Evolutionary conservation across 2,888 invertebrate genomes (phyloP).

Genomic region (Seladonia tumulorum): DNA sequence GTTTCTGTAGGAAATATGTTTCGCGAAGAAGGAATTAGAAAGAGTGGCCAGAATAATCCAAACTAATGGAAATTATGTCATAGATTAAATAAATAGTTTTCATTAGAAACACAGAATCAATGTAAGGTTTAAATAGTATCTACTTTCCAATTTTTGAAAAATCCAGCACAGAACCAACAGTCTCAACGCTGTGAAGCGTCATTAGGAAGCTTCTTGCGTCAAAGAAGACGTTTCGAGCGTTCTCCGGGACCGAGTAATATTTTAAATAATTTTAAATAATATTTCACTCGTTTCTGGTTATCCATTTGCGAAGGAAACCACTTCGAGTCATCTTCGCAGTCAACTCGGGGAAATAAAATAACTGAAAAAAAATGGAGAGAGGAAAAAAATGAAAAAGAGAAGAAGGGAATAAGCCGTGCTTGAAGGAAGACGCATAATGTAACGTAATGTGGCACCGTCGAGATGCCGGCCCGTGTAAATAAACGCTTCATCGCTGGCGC

Average conservation of each 20-base stretch:
- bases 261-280: background rate
- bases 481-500: conserved; percentile 56
- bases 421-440: conserved; percentile 58
- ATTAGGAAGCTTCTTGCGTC: background rate
- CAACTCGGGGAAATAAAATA: background rate
- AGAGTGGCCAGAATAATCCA: too few species aligned
- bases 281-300: background rate
- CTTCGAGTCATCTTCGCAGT: background rate
- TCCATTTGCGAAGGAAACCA: background rate
- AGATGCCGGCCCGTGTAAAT: conserved; percentile 66
- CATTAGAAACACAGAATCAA: too few species aligned
- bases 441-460: conserved; percentile 60
- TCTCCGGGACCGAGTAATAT: too few species aligned
- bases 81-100: too few species aligned
- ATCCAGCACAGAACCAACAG: too few species aligned
- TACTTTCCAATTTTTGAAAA: too few species aligned
- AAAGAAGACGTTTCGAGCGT: background rate
- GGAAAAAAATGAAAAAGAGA: background rate
- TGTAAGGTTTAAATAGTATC: too few species aligned
- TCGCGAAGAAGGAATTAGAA: too few species aligned
- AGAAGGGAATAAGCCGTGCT: background rate
- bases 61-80: too few species aligned
- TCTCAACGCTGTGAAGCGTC: background rate
- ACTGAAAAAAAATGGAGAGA: background rate
- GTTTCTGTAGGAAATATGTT: too few species aligned